Percentiles rank a stretch among this genome's conserved stretches.
These are phyloP conservation scores for Chaenogobius annularis DNA, from an alignment of 2,113 vertebrate genomes.

Conservation along the genomic window DNA sequence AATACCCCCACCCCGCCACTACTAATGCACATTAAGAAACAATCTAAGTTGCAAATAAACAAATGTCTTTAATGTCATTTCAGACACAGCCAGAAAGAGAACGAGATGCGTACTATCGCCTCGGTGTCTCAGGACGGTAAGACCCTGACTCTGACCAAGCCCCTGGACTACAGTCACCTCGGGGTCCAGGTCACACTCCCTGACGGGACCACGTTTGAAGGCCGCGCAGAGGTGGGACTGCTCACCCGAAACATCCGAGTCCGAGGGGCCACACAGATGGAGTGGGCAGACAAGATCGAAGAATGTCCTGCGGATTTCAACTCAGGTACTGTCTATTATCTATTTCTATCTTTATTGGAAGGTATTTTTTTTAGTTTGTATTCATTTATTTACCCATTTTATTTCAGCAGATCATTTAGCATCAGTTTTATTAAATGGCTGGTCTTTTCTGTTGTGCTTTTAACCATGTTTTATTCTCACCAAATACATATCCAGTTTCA, in stretches of 20 bases:
- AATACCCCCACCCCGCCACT: too few relatives aligned
- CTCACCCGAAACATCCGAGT: slow-evolving; percentile 87
- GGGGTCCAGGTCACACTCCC: slow-evolving; percentile 77
- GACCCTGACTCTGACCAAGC: slow-evolving; percentile 70
- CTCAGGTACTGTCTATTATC: slow-evolving; percentile 78
- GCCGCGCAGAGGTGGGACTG: slow-evolving; percentile 84
- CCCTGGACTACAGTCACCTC: slow-evolving; percentile 79
- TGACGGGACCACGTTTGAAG: slow-evolving; percentile 78
- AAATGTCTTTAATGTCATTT: not conserved
- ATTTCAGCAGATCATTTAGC: not conserved
- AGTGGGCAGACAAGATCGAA: slow-evolving; percentile 78
- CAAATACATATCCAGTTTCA: too few relatives aligned
- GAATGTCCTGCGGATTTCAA: slow-evolving; percentile 83
- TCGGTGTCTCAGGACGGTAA: slow-evolving; percentile 73
- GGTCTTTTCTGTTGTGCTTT: not conserved
- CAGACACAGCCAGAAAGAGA: slow-evolving; percentile 85
- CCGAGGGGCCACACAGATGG: slow-evolving; percentile 75
- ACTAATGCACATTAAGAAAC: too few relatives aligned
- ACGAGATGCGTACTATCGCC: slow-evolving; percentile 77
- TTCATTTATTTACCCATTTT: not conserved
- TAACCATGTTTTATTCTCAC: too few relatives aligned
- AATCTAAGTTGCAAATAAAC: too few relatives aligned
- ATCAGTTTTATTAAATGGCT: too few relatives aligned
- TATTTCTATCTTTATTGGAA: not conserved
- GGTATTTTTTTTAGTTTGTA: not conserved